phyloP scores from a whole-genome alignment of 2,888 invertebrate species.

The Cerceris ruficornis region DNA sequence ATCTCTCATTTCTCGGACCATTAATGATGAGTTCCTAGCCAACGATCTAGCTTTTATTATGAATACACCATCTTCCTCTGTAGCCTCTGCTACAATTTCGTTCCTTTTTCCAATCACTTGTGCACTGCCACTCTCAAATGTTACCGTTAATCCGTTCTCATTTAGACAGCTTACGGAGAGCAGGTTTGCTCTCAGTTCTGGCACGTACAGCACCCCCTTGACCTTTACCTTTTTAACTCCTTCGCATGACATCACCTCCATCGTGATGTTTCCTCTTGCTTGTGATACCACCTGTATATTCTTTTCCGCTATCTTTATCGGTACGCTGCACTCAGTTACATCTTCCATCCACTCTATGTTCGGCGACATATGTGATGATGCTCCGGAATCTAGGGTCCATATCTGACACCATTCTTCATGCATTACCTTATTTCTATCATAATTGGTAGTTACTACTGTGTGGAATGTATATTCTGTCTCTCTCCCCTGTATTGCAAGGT shows the following conservation, averaged over 20 bases:
- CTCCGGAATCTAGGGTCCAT: conserved; percentile 19
- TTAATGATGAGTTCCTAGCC: neutral
- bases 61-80: conserved; percentile 12
- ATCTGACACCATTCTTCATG: neutral
- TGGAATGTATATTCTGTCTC: conserved; percentile 6
- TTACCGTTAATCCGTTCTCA: neutral
- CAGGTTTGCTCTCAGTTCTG: conserved; percentile 16
- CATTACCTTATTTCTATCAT: neutral
- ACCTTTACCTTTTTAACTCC: conserved; percentile 6
- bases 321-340: neutral
- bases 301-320: conserved; percentile 6
- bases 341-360: conserved; percentile 9
- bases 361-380: conserved; percentile 18
- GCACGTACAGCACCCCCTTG: conserved; percentile 14
- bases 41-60: neutral
- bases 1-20: neutral
- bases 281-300: neutral
- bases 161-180: conserved; percentile 12
- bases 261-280: conserved; percentile 2
- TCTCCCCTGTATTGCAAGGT: neutral
- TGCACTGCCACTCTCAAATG: conserved; percentile 5
- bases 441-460: neutral
- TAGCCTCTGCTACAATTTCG: conserved; percentile 1
- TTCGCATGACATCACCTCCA: neutral
- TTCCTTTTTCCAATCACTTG: neutral